Evolutionary conservation across 2,888 invertebrate genomes (phyloP), one percentile per base, ranked within the genome.

Genomic region (Junonia oenone): DNA sequence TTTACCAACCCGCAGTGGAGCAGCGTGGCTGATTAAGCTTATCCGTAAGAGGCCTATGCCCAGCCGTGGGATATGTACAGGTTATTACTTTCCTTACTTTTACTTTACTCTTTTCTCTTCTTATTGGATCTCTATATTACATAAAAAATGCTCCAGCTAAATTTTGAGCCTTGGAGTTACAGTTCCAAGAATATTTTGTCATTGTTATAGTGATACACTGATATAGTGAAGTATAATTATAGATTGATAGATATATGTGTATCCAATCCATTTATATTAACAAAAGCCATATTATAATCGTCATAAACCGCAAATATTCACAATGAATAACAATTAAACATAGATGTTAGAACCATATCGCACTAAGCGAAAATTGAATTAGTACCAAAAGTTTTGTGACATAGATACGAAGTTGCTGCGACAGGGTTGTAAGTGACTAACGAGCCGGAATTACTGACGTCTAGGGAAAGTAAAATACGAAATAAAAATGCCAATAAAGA

Each of bases 401-500:
- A 43, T 4, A 6, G 13, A 26, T 6, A 6, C 9, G 6, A 27
- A 2, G 15, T 38, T 14, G 5, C 27, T 19, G 19, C 9, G 45
- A 46, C 17, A 46, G 14, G 11, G 19, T 40, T 13, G n/a, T 27
- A 27, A 45, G 19, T 15, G 4, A 38, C 8, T 22, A 45, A 19
- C 51, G 9, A 33, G 45, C 40, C 11, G 13, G 27, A 37, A 29
- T 19, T 45, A 35, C 26, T 37, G 37, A 37, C 38, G 53, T 45
- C 49, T 37, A 46, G 33, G 26, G 38, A 27, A 37, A 48, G 54
- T 55, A 56, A 62, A 55, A 22, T 43, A 29, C 54, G 52, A 45
- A 57, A 55, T 63, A 60, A 66, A 58, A 65, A 11, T 43, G 51
- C 45, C 59, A 63, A 51, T 65, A 63, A 64, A 63, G 45, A 54